Evolutionary conservation across 64 coral and sea anemone genomes (phyloP).

Genomic region (Montipora foliosa): DNA sequence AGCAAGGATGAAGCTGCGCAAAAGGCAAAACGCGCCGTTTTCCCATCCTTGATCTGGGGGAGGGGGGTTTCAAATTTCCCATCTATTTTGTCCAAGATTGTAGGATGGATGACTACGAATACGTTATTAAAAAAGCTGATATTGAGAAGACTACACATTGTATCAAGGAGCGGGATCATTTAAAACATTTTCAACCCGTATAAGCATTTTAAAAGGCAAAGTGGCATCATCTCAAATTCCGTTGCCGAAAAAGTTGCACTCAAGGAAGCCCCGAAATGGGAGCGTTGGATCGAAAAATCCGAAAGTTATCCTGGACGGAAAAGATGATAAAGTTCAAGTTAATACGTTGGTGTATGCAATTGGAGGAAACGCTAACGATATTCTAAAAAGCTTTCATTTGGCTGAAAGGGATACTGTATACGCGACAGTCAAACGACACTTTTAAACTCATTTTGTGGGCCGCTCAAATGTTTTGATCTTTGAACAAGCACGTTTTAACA

Average conservation of each 20-base stretch:
- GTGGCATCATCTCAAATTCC: no score
- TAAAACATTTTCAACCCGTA: no score
- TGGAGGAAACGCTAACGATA: constrained; percentile 53
- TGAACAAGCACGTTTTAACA: constrained; percentile 44
- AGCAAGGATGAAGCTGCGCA: no score
- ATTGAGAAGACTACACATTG: no score
- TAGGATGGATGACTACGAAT: no score
- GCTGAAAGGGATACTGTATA: neutral
- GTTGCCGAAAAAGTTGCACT: constrained; percentile 49
- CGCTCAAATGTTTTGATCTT: constrained; percentile 20
- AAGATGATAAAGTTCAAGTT: constrained; percentile 24
- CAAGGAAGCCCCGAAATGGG: constrained; percentile 47
- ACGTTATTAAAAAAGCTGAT: no score
- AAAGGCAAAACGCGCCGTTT: no score
- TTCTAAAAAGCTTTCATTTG: constrained; percentile 43
- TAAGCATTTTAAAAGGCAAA: no score
- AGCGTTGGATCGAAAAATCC: constrained; percentile 40
- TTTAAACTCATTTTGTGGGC: constrained; percentile 38
- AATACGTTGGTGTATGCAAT: constrained; percentile 53
- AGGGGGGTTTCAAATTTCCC: no score
- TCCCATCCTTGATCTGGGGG: no score
- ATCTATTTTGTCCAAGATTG: no score
- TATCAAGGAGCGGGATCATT: no score
- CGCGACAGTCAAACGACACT: neutral
- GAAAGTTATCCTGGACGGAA: constrained; percentile 36